Percentiles rank a stretch among this genome's conserved stretches.
These are phyloP conservation scores for Drosophila tripunctata DNA, from an alignment of 2,888 invertebrate species.

Conservation along the genomic window DNA sequence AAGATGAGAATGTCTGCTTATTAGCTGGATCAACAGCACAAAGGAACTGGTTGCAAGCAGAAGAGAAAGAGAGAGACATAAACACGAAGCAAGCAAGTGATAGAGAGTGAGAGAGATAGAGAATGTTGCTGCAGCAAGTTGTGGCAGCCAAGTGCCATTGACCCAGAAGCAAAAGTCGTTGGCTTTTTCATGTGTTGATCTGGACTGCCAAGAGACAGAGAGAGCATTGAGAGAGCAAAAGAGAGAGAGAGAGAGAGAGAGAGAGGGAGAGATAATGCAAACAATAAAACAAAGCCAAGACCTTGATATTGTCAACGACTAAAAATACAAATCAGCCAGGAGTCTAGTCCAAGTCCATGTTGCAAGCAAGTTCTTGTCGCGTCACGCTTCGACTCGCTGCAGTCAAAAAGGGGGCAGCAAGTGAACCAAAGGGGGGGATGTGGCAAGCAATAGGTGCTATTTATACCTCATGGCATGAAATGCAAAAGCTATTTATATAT, in stretches of 20 bases:
- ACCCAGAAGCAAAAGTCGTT: slow-evolving; percentile 72
- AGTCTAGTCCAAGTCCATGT: slow-evolving; percentile 1
- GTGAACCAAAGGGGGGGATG: too few relatives aligned
- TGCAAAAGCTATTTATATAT: slow-evolving; percentile 28
- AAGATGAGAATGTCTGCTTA: slow-evolving; percentile 40
- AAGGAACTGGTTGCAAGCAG: slow-evolving; percentile 45
- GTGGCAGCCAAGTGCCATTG: slow-evolving; percentile 64
- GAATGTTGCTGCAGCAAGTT: slow-evolving; percentile 7
- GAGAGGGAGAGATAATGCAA: slow-evolving; percentile 7
- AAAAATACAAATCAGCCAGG: slow-evolving; percentile 51
- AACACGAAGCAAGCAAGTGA: background rate
- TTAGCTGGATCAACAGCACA: slow-evolving; percentile 52
- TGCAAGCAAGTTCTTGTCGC: slow-evolving; percentile 16
- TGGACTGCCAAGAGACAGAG: background rate
- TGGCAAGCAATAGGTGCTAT: slow-evolving; percentile 43
- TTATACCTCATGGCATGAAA: slow-evolving; percentile 34
- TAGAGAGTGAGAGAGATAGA: slow-evolving; percentile 5
- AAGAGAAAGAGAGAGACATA: background rate
- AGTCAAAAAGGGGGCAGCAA: background rate
- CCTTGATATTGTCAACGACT: slow-evolving; percentile 77
- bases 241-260: background rate
- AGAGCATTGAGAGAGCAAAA: background rate
- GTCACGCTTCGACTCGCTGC: slow-evolving; percentile 46
- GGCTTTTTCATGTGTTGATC: slow-evolving; percentile 43
- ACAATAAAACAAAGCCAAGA: slow-evolving; percentile 44